These are phyloP conservation scores for Anser cygnoides DNA, from an alignment of 2,113 vertebrate species.

Conservation along the genomic window DNA sequence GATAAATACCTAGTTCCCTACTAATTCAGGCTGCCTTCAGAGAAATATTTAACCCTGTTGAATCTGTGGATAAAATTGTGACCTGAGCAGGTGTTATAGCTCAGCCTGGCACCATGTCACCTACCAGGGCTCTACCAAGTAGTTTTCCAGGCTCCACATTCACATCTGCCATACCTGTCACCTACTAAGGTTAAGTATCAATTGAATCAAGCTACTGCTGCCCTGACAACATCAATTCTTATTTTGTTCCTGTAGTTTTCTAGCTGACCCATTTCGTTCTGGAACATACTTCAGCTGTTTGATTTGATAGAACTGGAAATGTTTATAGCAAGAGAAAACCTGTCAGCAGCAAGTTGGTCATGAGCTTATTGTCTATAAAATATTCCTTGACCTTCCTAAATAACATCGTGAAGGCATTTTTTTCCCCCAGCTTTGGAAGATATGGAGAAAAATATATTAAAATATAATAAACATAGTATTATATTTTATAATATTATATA, in stretches of 20 bases:
- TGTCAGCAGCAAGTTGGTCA: not conserved
- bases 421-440: not conserved
- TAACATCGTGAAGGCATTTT: not conserved
- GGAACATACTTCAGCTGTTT: not conserved
- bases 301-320: not conserved
- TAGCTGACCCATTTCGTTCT: not conserved
- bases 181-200: not conserved
- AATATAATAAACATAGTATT: no score
- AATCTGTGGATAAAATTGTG: rapidly evolving
- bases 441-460: not conserved
- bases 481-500: no score
- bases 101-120: not conserved
- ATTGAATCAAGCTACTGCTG: no score
- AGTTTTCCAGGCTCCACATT: not conserved
- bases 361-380: not conserved
- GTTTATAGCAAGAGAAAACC: not conserved
- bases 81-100: not conserved
- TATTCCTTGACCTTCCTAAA: not conserved
- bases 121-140: not conserved
- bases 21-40: not conserved
- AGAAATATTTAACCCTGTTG: not conserved
- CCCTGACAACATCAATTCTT: not conserved
- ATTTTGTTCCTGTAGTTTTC: not conserved
- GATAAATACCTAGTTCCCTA: not conserved
- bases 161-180: rapidly evolving